Conservation (phyloP, 2,113 vertebrate genomes). For the Callocephalon fimbriatum region DNA sequence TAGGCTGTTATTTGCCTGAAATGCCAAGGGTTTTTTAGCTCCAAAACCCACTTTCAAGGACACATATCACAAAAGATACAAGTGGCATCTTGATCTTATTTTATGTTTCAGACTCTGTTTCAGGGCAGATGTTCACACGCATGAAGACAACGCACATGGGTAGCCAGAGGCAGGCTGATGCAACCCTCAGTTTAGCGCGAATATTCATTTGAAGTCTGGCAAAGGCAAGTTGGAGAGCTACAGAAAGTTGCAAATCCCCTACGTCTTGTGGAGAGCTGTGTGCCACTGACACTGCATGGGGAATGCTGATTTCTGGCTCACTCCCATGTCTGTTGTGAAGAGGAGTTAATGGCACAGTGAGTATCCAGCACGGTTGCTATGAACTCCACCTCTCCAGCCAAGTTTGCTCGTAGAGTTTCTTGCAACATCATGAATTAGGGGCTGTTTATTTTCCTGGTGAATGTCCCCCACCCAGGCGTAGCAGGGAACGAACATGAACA, state of each 20-base stretch:
- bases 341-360: background rate
- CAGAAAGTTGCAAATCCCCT: background rate
- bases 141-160: background rate
- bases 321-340: rapidly evolving
- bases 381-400: background rate
- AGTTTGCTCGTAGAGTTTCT: background rate
- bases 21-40: background rate
- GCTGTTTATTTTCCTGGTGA: background rate
- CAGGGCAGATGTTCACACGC: background rate
- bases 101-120: background rate
- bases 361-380: background rate
- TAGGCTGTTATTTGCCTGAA: background rate
- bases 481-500: background rate
- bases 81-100: background rate
- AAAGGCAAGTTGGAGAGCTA: background rate
- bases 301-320: background rate
- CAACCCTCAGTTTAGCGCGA: background rate
- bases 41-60: background rate
- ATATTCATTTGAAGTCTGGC: background rate
- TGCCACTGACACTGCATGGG: background rate
- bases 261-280: background rate
- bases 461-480: background rate
- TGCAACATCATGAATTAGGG: background rate
- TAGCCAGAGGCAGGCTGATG: background rate
- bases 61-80: background rate